Evolutionary conservation across 2,888 invertebrate species (phyloP).

Genomic region (Polia nebulosa): DNA sequence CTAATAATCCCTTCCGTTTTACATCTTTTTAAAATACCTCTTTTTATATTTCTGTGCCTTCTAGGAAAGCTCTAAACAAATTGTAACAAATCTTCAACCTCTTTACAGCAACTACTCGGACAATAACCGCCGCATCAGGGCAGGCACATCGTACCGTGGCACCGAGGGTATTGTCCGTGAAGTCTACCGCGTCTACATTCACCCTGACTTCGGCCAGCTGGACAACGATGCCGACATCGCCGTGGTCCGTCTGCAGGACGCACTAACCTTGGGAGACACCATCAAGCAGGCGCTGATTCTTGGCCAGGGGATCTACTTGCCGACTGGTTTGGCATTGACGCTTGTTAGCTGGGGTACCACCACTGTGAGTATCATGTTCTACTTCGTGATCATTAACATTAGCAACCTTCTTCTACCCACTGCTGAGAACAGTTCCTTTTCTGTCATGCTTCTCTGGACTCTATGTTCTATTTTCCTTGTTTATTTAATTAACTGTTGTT

Average conservation of each 20-base stretch:
- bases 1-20: no score
- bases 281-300: conserved; percentile 56
- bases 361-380: conserved; percentile 55
- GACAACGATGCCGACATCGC: conserved; percentile 61
- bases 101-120: conserved; percentile 46
- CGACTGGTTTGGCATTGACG: conserved; percentile 39
- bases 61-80: neutral
- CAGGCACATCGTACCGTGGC: conserved; percentile 60
- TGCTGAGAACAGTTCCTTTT: no score
- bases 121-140: conserved; percentile 62
- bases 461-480: no score
- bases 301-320: conserved; percentile 51
- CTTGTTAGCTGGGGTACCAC: conserved; percentile 67
- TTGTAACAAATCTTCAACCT: neutral
- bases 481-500: no score
- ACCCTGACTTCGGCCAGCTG: conserved; percentile 54
- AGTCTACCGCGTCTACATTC: conserved; percentile 33
- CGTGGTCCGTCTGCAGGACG: conserved; percentile 39
- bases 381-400: no score
- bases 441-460: neutral
- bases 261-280: conserved; percentile 39
- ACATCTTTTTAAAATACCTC: no score
- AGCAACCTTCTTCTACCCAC: no score
- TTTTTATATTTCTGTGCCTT: no score
- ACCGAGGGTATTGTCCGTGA: conserved; percentile 48